Evolutionary conservation across 2,113 vertebrate genomes (phyloP).

Genomic region (Heptranchias perlo): DNA sequence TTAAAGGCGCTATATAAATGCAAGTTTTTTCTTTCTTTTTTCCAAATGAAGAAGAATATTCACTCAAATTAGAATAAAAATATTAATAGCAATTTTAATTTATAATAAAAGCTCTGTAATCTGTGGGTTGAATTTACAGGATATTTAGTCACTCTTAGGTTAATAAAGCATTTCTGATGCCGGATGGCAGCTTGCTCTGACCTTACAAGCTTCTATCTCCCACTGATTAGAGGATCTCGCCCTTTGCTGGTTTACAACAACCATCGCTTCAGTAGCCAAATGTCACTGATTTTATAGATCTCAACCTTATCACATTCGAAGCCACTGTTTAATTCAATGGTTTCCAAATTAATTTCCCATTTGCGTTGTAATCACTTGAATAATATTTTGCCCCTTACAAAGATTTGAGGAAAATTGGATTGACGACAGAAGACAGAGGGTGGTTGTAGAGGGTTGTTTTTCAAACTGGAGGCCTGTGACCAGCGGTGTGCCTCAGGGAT

Average conservation of each 20-base stretch:
- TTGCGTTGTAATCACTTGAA: not conserved
- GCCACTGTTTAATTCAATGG: not conserved
- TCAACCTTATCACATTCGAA: not conserved
- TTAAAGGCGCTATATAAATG: not conserved
- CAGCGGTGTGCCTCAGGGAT: no score
- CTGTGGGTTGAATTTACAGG: not conserved
- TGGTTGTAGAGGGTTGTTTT: no score
- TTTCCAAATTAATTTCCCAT: conserved; percentile 24
- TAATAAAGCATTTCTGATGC: not conserved
- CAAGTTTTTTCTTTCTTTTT: not conserved
- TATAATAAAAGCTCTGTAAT: not conserved
- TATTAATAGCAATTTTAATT: conserved; percentile 27
- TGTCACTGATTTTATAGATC: conserved; percentile 4
- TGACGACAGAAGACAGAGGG: no score
- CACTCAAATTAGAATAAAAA: not conserved
- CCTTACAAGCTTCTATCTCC: not conserved
- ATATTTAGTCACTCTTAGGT: not conserved
- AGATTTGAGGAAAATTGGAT: not conserved
- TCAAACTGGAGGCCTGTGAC: no score
- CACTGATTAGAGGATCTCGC: not conserved
- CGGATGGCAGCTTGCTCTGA: not conserved
- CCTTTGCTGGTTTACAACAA: not conserved
- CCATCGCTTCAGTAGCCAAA: not conserved
- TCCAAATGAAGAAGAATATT: not conserved
- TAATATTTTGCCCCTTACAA: not conserved